Evolutionary conservation across 2,797 vertebrate genomes (phyloP).

Genomic region (Eospalax fontanierii): DNA sequence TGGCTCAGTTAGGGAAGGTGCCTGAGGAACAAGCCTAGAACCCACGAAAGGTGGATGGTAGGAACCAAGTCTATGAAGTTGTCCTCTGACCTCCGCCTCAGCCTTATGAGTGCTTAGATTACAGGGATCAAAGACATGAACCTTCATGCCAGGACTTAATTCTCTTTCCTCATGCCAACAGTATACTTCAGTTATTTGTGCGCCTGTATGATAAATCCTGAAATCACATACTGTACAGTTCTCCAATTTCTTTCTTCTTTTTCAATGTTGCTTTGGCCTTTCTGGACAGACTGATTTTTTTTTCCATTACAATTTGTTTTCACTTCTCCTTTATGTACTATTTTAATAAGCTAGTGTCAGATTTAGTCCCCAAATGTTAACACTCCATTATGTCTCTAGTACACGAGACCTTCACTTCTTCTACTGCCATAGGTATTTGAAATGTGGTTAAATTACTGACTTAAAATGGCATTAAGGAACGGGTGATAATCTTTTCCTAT

Average conservation of each 20-base stretch:
- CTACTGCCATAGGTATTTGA: background rate
- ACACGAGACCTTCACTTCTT: background rate
- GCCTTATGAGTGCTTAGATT: too few species aligned
- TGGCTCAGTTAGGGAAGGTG: background rate
- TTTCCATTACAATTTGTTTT: too few species aligned
- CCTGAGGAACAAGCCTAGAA: background rate
- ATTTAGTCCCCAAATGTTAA: background rate
- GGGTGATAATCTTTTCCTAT: background rate
- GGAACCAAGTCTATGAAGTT: background rate
- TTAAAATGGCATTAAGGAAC: background rate
- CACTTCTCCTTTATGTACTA: background rate
- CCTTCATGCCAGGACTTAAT: too few species aligned
- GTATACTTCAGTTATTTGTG: too few species aligned
- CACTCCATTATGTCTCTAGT: background rate
- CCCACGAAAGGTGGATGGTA: background rate
- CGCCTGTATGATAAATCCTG: too few species aligned
- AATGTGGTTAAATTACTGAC: background rate
- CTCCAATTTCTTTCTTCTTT: too few species aligned
- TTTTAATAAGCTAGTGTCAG: background rate
- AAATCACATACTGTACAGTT: too few species aligned
- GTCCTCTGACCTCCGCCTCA: background rate
- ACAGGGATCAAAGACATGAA: too few species aligned
- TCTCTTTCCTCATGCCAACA: too few species aligned
- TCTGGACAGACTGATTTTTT: too few species aligned
- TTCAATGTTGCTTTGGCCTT: too few species aligned